Base-by-base conservation (phyloP, 2,113 vertebrate genomes). In the Nesospiza acunhae region DNA sequence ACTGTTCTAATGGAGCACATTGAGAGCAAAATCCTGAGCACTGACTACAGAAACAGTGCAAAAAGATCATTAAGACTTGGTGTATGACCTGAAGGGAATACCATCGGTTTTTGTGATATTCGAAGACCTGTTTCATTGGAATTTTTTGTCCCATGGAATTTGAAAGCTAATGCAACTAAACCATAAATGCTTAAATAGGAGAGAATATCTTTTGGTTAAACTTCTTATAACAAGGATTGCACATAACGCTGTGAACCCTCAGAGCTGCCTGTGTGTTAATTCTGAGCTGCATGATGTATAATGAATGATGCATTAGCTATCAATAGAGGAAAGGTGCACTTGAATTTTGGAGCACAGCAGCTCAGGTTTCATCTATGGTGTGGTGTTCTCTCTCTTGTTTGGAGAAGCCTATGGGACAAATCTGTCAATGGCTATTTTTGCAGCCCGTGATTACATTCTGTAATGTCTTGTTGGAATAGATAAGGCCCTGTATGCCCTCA, bases 81-180 rank as follows among this genome's bases (percentile, higher is more conserved):
- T 79, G 20, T 46, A 1, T 52, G n/a, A 49, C 18, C 63, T 2
- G 3, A 78, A 76, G 70, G 16, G 35, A 37, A 22, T 39, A 10
- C 35, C 0, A 0, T 63, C 2, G 1, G 16, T 3, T 9, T 75
- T 70, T 46, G 35, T 72, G n/a, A 2, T 69, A 19, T 17, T 75
- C 84, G 84, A 91, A 37, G 41, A 49, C 12, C 4, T 22, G 20
- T 5, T 53, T 85, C 22, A 30, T 13, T n/a, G 22, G 27, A 87
- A 87, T 24, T 49, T 42, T 63, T 62, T 87, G 59, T 58, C 31
- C 24, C 15, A 26, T 7, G 2, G 60, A 42, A 17, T 46, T 59
- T 79, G 33, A 83, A 66, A 47, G 84, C 8, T 49, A 88, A 15
- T 35, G 14, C 69, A 58, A 37, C 44, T 62, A 26, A 89, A 82